Conservation (phyloP, 2,113 vertebrate species). For the Nycticryphes semicollaris region DNA sequence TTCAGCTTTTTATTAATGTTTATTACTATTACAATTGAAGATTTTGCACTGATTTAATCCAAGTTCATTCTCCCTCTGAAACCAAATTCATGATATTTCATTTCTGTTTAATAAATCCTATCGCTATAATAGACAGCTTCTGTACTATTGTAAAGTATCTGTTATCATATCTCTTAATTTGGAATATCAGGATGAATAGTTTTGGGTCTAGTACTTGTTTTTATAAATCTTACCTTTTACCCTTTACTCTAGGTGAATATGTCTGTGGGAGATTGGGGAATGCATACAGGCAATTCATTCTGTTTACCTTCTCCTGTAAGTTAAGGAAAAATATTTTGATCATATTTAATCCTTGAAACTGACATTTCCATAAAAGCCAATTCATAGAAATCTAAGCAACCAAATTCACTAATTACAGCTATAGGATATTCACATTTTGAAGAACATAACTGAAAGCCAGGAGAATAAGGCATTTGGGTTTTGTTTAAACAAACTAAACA, state of each 20-base stretch:
- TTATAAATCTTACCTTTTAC: background rate
- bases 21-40: background rate
- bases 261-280: background rate
- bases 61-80: background rate
- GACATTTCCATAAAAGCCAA: background rate
- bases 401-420: background rate
- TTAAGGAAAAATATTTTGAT: background rate
- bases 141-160: background rate
- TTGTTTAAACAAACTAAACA: background rate
- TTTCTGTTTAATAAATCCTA: background rate
- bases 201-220: background rate
- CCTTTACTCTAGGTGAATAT: background rate
- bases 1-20: background rate
- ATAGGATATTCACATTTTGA: background rate
- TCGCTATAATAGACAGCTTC: background rate
- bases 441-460: background rate
- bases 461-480: background rate
- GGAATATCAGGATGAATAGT: background rate
- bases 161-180: background rate
- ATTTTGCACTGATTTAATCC: background rate
- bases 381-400: background rate
- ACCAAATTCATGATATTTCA: background rate
- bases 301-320: background rate
- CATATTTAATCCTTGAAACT: background rate
- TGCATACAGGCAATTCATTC: background rate